Base-by-base conservation (phyloP, 2,797 vertebrate species). In the Leucoraja ocellata region DNA sequence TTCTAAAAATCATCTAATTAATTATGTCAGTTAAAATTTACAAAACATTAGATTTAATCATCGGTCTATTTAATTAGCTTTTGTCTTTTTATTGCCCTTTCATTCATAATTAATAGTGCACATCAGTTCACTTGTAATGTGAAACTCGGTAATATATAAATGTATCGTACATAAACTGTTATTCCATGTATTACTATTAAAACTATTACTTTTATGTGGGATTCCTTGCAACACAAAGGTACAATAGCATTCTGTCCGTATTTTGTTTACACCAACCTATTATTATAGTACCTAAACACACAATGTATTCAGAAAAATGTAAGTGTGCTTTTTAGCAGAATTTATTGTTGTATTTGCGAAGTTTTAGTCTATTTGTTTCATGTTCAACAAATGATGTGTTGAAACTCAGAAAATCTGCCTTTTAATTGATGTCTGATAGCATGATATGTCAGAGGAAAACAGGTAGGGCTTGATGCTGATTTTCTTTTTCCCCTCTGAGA, bases 311-410 rank as follows among this genome's bases (percentile, higher is more conserved):
- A 74, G 11, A 91, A 46, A 46, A 74, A 23, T 91, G 36, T 8
- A 91, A 65, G 61, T 74, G n/a, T n/a, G 23, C 23, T 91, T 74
- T 68, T 74, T 54, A 9, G 36, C 71, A 91, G 46, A 91, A 74
- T 73, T 46, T 91, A 46, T 25, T 54, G 11, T 91, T 73, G 90
- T 74, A 74, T 92, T 76, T 92, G 11, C n/a, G 39, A 58, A 28
- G 74, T 92, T 46, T 73, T 92, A 92, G 36, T 13, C 25, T 3
- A 7, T 91, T 92, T 76, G 90, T 39, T 92, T 92, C 39, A 46
- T 76, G 71, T 76, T 92, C 39, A 92, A 92, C 73, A 91, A 32
- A 92, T 74, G 39, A 10, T 76, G 90, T 54, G 39, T 92, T 92
- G 68, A 76, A 76, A 13, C 13, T 28, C 71, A 76, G 23, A 92